These are phyloP conservation scores for Mirza zaza DNA, from an alignment of 2,113 vertebrate genomes.

Conservation along the genomic window DNA sequence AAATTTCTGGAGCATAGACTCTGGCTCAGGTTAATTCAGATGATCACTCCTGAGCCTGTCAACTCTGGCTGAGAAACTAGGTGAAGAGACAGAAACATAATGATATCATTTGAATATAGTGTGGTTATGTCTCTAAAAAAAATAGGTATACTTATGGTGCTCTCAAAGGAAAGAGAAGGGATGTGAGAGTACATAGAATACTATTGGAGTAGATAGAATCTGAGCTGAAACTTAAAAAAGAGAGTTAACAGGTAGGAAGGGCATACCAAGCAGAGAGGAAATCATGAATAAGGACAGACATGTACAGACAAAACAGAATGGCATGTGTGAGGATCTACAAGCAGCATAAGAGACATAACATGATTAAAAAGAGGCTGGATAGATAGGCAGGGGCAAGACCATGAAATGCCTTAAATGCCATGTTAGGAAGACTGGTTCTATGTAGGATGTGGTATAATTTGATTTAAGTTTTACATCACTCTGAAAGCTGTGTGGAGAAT, in stretches of 20 bases:
- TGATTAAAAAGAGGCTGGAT: not conserved
- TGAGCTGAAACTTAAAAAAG: not conserved
- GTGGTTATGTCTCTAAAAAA: not conserved
- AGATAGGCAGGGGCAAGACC: not conserved
- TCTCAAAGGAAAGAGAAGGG: not conserved
- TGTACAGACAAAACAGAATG: not conserved
- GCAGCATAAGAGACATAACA: not conserved
- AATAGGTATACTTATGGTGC: not conserved
- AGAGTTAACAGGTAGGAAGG: not conserved
- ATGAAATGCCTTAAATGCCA: not conserved
- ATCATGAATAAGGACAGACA: not conserved
- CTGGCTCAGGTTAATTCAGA: not conserved
- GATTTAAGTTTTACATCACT: not conserved
- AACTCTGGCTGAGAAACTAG: not conserved
- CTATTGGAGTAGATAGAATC: not conserved
- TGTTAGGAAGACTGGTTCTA: not conserved
- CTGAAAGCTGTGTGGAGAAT: not conserved
- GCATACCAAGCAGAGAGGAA: not conserved
- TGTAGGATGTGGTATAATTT: not conserved
- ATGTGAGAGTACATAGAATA: not conserved
- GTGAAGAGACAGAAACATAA: not conserved
- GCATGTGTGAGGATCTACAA: not conserved
- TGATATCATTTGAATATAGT: conserved; percentile 22
- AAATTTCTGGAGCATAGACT: not conserved
- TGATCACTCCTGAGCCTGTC: not conserved